phyloP scores from a whole-genome alignment of 2,888 invertebrate species.

The Stramonita haemastoma region DNA sequence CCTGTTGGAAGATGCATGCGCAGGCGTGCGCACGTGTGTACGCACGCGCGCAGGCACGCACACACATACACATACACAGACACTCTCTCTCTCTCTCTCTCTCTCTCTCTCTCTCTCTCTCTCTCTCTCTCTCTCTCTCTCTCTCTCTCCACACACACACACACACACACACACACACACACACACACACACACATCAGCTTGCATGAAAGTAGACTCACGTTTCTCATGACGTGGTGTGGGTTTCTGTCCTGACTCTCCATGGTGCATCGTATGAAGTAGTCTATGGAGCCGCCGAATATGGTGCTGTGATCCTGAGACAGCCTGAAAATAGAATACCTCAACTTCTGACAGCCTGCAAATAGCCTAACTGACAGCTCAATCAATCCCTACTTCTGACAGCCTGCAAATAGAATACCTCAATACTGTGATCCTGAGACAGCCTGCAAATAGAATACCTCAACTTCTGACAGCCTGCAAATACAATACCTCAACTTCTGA shows the following conservation, averaged over 20 bases:
- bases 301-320: conserved; percentile 83
- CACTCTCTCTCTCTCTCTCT: neutral
- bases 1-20: neutral
- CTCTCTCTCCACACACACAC: conserved; percentile 8
- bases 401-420: too few relatives aligned
- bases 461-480: too few relatives aligned
- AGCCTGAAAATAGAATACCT: conserved; percentile 44
- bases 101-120: too few relatives aligned
- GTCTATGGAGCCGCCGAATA: conserved; percentile 93
- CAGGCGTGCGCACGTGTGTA: neutral
- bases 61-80: conserved; percentile 10
- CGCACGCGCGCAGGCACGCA: neutral
- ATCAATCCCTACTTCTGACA: too few relatives aligned
- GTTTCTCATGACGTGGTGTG: conserved; percentile 84
- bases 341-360: too few relatives aligned
- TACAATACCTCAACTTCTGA: too few relatives aligned
- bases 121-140: too few relatives aligned
- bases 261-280: conserved; percentile 95
- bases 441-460: too few relatives aligned
- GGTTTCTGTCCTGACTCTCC: conserved; percentile 92
- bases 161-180: conserved; percentile 8
- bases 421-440: too few relatives aligned
- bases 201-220: conserved; percentile 64
- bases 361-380: too few relatives aligned
- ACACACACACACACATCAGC: neutral